phyloP scores from a whole-genome alignment of 2,888 invertebrate species.

The Rotaria magnacalcarata region DNA sequence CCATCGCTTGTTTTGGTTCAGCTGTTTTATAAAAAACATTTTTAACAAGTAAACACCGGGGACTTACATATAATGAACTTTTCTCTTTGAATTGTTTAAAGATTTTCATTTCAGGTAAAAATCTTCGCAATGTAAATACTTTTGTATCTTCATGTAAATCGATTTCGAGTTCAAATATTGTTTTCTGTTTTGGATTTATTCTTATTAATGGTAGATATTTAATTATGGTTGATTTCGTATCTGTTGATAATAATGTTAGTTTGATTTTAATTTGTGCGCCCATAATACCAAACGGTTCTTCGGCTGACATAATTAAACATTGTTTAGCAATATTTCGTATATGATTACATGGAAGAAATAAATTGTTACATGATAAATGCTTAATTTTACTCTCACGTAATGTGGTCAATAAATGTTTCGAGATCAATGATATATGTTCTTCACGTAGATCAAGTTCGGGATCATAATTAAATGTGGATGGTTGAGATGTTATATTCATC shows the following conservation, averaged over 20 bases:
- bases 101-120: not conserved
- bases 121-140: not conserved
- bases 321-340: not conserved
- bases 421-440: not conserved
- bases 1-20: not conserved
- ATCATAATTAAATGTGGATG: not conserved
- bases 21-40: not conserved
- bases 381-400: constrained; percentile 23
- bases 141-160: constrained; percentile 6
- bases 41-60: constrained; percentile 8
- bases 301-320: constrained; percentile 15
- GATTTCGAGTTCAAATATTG: not conserved
- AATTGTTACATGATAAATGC: constrained; percentile 4
- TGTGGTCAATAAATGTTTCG: not conserved
- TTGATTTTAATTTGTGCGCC: not conserved
- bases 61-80: constrained; percentile 16
- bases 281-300: constrained; percentile 16
- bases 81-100: not conserved
- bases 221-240: not conserved
- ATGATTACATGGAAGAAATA: constrained; percentile 32
- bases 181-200: not conserved
- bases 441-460: not conserved
- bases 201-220: not conserved
- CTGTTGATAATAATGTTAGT: not conserved
- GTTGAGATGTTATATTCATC: not conserved